Evolutionary conservation across 2,113 vertebrate genomes (phyloP).

Genomic region (Mus spicilegus): DNA sequence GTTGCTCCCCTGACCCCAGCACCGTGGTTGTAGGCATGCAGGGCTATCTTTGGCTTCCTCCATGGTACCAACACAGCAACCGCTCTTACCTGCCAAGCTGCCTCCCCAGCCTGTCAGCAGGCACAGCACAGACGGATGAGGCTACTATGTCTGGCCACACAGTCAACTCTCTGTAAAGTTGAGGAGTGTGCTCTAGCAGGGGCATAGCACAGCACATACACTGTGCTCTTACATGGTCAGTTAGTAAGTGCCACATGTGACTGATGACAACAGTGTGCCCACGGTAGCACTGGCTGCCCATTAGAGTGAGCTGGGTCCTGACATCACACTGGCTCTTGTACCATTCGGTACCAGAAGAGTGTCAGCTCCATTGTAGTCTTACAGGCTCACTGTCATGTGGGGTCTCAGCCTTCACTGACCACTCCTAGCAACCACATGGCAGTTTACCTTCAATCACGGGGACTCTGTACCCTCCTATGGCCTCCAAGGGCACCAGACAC

Average conservation of each 20-base stretch:
- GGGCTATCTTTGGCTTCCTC: background rate
- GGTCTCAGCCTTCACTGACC: fast-evolving
- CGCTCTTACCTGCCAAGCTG: background rate
- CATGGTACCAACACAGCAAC: too few species aligned
- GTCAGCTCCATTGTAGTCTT: background rate
- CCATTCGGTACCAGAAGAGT: background rate
- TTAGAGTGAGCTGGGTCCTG: background rate
- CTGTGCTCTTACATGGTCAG: too few species aligned
- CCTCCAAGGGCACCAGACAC: background rate
- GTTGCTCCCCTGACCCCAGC: background rate
- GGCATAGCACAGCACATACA: too few species aligned
- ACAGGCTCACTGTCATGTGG: fast-evolving
- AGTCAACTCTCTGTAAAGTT: background rate
- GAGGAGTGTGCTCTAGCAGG: background rate
- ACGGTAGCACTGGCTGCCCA: background rate
- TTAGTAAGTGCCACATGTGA: background rate
- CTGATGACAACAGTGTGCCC: background rate
- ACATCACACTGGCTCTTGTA: fast-evolving
- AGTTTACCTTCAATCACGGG: background rate
- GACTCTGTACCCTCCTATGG: background rate
- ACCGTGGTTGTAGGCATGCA: background rate
- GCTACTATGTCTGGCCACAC: background rate
- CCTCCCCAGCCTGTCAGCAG: background rate
- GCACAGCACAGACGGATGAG: background rate
- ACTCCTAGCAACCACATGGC: background rate